phyloP scores from a whole-genome alignment of 1,140 invertebrate genomes.

The Cotesia chilonis region DNA sequence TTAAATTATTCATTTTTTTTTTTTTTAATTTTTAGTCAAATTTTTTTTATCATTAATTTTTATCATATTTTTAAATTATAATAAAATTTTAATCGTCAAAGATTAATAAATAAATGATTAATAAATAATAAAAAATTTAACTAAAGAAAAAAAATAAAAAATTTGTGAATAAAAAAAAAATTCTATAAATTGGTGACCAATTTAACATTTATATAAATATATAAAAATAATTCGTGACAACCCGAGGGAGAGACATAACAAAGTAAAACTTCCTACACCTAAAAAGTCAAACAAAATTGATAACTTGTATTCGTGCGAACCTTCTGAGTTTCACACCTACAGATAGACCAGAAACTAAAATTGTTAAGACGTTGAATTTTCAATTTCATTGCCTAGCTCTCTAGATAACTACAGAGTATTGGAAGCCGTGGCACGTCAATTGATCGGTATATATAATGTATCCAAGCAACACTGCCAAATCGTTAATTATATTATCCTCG shows the following conservation, averaged over 20 bases:
- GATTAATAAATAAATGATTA: no score
- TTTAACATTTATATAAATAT: slow-evolving; percentile 1
- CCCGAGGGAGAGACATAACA: background rate
- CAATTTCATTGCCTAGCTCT: slow-evolving; percentile 36
- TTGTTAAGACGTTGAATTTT: slow-evolving; percentile 28
- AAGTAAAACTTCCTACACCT: background rate
- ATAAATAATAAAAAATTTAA: no score
- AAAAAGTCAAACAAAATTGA: slow-evolving; percentile 19
- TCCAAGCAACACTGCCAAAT: background rate
- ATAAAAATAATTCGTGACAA: slow-evolving; percentile 27
- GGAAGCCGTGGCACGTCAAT: slow-evolving; percentile 33
- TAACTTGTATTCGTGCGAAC: slow-evolving; percentile 30
- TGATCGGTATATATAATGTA: slow-evolving; percentile 1
- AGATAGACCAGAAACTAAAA: background rate
- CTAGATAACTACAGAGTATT: slow-evolving; percentile 37
- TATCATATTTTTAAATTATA: no score
- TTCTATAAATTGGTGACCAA: background rate
- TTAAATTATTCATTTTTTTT: no score
- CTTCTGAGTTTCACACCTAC: slow-evolving; percentile 36
- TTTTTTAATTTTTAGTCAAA: no score
- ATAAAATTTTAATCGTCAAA: no score
- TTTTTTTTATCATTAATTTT: no score
- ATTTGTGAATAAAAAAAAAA: no score
- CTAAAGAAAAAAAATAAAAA: no score
- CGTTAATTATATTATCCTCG: background rate